Evolutionary conservation across 1,140 invertebrate genomes (phyloP).

Genomic region (Samia ricini): DNA sequence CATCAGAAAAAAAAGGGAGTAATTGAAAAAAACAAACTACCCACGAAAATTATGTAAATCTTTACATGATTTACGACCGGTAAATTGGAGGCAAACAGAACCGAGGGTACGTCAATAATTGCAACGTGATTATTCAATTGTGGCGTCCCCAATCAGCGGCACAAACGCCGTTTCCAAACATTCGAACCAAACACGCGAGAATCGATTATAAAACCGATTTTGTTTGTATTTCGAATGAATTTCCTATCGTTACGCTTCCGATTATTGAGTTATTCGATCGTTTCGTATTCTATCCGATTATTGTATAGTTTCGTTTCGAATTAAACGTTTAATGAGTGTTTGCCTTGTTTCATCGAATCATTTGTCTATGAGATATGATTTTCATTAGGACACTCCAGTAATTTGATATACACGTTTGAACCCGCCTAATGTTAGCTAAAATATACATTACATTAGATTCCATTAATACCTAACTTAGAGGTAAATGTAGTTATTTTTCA

Average conservation of each 20-base stretch:
- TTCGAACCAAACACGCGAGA: conserved; percentile 45
- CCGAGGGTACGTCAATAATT: conserved; percentile 41
- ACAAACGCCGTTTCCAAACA: conserved; percentile 55
- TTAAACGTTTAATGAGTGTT: background rate
- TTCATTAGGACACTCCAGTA: background rate
- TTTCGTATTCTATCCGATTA: background rate
- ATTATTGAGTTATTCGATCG: background rate
- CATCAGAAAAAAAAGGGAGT: too few species aligned
- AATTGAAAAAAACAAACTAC: background rate
- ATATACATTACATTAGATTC: too few species aligned
- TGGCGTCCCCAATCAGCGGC: conserved; percentile 63
- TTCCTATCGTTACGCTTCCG: background rate
- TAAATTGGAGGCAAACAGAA: conserved; percentile 8
- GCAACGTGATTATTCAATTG: conserved; percentile 62
- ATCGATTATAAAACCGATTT: conserved; percentile 27
- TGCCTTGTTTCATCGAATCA: background rate
- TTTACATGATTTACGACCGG: conserved; percentile 17
- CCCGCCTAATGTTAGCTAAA: too few species aligned
- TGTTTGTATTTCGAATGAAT: background rate
- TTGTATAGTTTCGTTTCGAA: background rate
- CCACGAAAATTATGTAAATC: conserved; percentile 23
- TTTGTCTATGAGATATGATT: background rate
- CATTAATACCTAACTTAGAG: too few species aligned
- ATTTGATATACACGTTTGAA: too few species aligned
- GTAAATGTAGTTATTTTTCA: too few species aligned